Base-by-base conservation (phyloP, 2,888 invertebrate species). In the Nesidiocoris tenuis region DNA sequence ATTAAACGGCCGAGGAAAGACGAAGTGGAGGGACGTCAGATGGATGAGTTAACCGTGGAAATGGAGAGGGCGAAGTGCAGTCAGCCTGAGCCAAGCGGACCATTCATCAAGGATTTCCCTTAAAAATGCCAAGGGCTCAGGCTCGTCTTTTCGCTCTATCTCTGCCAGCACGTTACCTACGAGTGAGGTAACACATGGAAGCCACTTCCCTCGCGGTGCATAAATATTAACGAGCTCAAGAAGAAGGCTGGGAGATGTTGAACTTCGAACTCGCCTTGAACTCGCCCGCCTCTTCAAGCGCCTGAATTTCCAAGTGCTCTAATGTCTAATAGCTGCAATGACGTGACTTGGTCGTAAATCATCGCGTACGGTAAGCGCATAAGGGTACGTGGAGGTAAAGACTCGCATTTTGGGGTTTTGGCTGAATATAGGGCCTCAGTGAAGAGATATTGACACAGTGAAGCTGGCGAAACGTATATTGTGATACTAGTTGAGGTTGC, bases 401-500 rank as follows among this genome's bases (percentile, higher is more conserved):
- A 63, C 63, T 21, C 19, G 63, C 63, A 18, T 16, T 5, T 63
- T 5, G 22, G 63, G 63, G 63, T 63, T 63, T 63, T 63, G 5
- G 63, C 63, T 63, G 16, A 21, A 19, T 7, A 63, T 63, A 5
- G 63, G 9, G 19, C 63, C 63, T 63, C 19, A 5, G 63, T 63
- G 19, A 21, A 63, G 21, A 63, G 63, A 63, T 63, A 18, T 21
- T 63, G 63, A 19, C 19, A 22, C 2, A 12, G 19, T 19, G 22
- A 9, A 63, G 22, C 63, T 63, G 5, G 63, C 9, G 22, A 63
- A 63, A 63, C 21, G 63, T 63, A 21, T 16, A 63, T 63, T 63
- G 63, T 19, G 63, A 63, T 12, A 19, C 63, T 57, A 12, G 57
- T 7, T 57, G 57, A 7, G 57, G 57, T 57, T 7, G 57, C 57